A percentile compares a stretch with the other conserved stretches of the same genome.
These are phyloP conservation scores for Drosophila dunni DNA, from an alignment of 1,140 invertebrate species.

Conservation along the genomic window DNA sequence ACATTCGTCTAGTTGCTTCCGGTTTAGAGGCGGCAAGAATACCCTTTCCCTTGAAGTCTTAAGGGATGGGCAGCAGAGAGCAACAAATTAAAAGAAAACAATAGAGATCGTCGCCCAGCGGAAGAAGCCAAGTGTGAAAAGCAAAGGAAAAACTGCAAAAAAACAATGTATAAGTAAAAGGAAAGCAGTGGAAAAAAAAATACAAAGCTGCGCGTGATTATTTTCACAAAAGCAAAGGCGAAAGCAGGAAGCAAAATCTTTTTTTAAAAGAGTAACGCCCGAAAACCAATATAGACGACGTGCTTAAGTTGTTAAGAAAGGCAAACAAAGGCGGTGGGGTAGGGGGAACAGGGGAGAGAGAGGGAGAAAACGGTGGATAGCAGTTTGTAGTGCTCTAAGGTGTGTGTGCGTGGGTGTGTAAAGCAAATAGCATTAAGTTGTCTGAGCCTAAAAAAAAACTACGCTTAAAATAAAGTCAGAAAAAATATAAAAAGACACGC, in stretches of 20 bases:
- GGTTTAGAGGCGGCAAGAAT: no score
- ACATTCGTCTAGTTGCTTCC: no score
- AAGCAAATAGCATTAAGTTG: constrained; percentile 80
- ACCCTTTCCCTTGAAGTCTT: constrained; percentile 6
- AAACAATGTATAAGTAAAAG: no score
- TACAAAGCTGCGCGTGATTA: constrained; percentile 77
- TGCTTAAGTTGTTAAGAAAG: constrained; percentile 82
- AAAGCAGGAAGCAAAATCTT: constrained; percentile 73
- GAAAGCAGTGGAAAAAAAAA: constrained; percentile 26
- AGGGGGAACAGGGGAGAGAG: background rate
- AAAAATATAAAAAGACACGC: constrained; percentile 12
- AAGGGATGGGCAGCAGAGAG: constrained; percentile 24
- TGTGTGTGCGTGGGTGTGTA: constrained; percentile 47
- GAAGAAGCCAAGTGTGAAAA: constrained; percentile 82
- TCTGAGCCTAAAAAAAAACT: constrained; percentile 67
- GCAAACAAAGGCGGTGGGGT: constrained; percentile 67
- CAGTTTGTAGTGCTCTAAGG: background rate
- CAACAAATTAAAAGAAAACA: constrained; percentile 81
- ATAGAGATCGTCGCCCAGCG: constrained; percentile 56
- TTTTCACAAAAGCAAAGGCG: constrained; percentile 79
- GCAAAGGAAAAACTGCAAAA: constrained; percentile 64
- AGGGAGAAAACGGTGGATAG: background rate
- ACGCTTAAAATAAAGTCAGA: constrained; percentile 56
- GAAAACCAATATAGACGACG: constrained; percentile 81
- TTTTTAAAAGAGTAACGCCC: constrained; percentile 60